Base-by-base conservation (phyloP, 2,888 invertebrate species). In the Netelia fuscicornis region DNA sequence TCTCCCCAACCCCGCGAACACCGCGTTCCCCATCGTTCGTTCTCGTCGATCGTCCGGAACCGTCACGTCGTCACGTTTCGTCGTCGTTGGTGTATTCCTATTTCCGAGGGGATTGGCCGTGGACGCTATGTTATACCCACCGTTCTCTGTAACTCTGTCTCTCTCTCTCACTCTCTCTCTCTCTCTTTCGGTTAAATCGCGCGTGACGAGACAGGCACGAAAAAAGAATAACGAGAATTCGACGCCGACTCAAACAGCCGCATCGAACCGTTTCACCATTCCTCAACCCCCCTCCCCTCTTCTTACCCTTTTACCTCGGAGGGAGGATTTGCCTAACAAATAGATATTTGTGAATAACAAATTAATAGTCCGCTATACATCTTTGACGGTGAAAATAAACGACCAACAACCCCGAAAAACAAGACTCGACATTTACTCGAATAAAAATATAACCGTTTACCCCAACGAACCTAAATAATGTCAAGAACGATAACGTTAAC, bases 41-140 rank as follows among this genome's bases (percentile, higher is more conserved):
- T 77, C 77, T 77, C 70, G 82, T 84, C 80, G 82, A 80, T 85
- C 80, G 75, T 48, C 75, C 83, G 65, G 65, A 86, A 77, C 68
- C 81, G 54, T 78, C 82, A 75, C 79, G 75, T 86, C 81, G 87
- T 88, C 87, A 87, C 86, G 87, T 86, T 85, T 86, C 85, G 72
- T 75, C 81, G 64, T 80, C 44, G 78, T 58, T 52, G 58, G 64
- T 78, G 68, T 81, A 64, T 81, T 85, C 78, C 75, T 68, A 67
- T 85, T 80, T 80, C 70, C 20, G 23, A 42, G 70, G 58, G 72
- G 42, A 67, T 67, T 54, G 58, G 37, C 56, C 54, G n/a, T 42
- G 60, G 79, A 56, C 48, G 64, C 74, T 52, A 23, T 48, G 75
- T 71, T 79, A 62, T 70, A 75, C 58, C 64, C 23, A 52, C 65